Percentiles rank a stretch among this genome's conserved stretches.
These are phyloP conservation scores for Helarctos malayanus DNA, from an alignment of 2,797 vertebrate genomes.

Conservation along the genomic window DNA sequence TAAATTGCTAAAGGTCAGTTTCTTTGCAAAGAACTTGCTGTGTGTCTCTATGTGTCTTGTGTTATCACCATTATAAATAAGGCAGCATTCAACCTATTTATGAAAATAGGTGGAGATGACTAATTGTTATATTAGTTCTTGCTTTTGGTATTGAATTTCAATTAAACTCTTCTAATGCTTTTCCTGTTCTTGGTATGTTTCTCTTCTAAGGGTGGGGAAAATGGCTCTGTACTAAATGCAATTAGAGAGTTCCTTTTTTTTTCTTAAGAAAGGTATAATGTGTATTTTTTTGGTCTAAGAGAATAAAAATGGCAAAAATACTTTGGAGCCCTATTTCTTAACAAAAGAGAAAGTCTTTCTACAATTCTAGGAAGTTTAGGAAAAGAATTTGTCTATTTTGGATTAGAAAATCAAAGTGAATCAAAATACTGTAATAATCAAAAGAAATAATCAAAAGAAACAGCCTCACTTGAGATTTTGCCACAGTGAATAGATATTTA, in stretches of 20 bases:
- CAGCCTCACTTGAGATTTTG: slow-evolving; percentile 67
- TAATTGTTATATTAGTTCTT: slow-evolving; percentile 81
- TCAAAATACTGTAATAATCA: slow-evolving; percentile 71
- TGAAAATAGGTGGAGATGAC: slow-evolving; percentile 82
- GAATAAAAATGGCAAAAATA: slow-evolving; percentile 61
- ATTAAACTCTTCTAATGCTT: slow-evolving; percentile 79
- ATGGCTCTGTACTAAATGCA: slow-evolving; percentile 65
- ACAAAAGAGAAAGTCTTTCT: slow-evolving; percentile 71
- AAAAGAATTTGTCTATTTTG: slow-evolving; percentile 70
- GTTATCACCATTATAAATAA: slow-evolving; percentile 84
- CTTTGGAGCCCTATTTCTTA: slow-evolving; percentile 52
- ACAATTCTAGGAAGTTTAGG: slow-evolving; percentile 49
- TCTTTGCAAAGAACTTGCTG: slow-evolving; percentile 81
- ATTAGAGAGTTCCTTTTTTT: slow-evolving; percentile 53
- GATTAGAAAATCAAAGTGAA: slow-evolving; percentile 69
- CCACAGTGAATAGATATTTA: slow-evolving; percentile 69
- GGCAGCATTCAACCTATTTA: slow-evolving; percentile 77
- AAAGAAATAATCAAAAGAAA: slow-evolving; percentile 80
- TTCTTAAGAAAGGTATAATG: slow-evolving; percentile 57
- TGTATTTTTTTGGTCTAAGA: slow-evolving; percentile 53
- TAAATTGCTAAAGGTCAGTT: slow-evolving; percentile 91
- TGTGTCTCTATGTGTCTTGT: slow-evolving; percentile 82
- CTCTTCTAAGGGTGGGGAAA: slow-evolving; percentile 75
- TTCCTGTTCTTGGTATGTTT: slow-evolving; percentile 74
- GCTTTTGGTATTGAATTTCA: slow-evolving; percentile 79